These are phyloP conservation scores for Uria lomvia DNA, from an alignment of 2,113 vertebrate species.

Conservation along the genomic window DNA sequence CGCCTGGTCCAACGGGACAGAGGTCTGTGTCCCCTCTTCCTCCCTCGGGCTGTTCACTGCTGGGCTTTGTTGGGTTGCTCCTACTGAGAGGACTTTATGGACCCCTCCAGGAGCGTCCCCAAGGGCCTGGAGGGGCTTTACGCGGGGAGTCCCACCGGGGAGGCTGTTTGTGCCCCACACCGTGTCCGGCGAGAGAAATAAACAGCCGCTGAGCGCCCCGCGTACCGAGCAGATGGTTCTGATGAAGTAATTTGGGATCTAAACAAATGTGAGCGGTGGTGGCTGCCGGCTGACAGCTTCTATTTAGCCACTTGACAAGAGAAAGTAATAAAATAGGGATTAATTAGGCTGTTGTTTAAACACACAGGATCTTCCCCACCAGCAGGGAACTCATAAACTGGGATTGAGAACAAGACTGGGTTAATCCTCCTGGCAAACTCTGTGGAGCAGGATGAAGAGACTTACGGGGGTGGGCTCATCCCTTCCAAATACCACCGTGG, in stretches of 20 bases:
- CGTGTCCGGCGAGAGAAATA: neutral
- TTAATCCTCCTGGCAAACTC: constrained; percentile 82
- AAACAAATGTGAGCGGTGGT: constrained; percentile 27
- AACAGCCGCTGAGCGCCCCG: neutral
- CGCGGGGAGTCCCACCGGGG: accelerated
- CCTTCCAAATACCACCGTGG: constrained; percentile 45
- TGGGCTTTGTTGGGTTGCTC: neutral
- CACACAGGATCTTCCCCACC: constrained; percentile 76
- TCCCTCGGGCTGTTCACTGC: neutral
- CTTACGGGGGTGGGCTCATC: constrained; percentile 24
- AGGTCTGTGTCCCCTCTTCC: neutral
- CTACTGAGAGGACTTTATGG: neutral
- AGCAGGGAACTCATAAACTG: constrained; percentile 89
- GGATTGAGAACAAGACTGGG: constrained; percentile 89
- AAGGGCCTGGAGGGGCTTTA: neutral
- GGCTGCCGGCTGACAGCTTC: constrained; percentile 47
- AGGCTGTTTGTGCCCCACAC: neutral
- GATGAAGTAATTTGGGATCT: constrained; percentile 60
- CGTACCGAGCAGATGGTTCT: constrained; percentile 51
- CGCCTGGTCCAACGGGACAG: neutral
- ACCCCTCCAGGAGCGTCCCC: neutral
- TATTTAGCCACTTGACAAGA: constrained; percentile 65
- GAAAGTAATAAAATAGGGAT: constrained; percentile 94
- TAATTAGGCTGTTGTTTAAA: constrained; percentile 94
- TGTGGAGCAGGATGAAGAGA: constrained; percentile 37